These are phyloP conservation scores for Numenius arquata DNA, from an alignment of 2,113 vertebrate species.

Conservation along the genomic window DNA sequence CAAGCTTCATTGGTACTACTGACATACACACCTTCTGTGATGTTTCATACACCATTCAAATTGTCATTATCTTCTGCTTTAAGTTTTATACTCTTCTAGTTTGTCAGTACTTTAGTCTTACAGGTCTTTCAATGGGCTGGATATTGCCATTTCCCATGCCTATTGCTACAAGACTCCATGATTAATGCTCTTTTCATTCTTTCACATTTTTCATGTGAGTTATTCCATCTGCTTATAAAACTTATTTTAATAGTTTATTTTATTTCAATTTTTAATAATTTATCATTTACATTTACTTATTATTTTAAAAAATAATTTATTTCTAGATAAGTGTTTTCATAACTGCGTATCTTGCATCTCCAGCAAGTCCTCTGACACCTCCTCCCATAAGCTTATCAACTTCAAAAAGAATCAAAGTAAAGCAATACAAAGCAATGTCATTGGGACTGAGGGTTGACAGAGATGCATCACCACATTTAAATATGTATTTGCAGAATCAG, in stretches of 20 bases:
- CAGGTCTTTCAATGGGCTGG: not conserved
- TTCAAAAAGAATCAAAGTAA: not conserved
- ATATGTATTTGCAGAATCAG: not conserved
- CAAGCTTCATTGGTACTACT: not conserved
- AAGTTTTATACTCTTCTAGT: not conserved
- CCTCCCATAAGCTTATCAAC: not conserved
- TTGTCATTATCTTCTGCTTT: not conserved
- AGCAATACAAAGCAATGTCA: not conserved
- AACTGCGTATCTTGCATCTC: not conserved
- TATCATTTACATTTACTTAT: not conserved
- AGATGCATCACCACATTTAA: not conserved
- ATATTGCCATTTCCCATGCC: not conserved
- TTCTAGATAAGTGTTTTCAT: not conserved
- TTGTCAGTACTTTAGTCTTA: not conserved
- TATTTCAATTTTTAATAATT: not conserved
- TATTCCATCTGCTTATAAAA: not conserved
- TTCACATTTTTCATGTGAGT: not conserved
- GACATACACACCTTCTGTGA: not conserved
- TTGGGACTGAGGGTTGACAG: not conserved
- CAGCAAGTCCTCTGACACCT: not conserved
- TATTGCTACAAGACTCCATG: not conserved
- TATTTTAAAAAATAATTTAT: not conserved
- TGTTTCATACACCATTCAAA: not conserved
- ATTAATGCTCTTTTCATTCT: not conserved
- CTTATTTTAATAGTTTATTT: not conserved